These are phyloP conservation scores for Notodonta dromedarius DNA, from an alignment of 2,888 invertebrate genomes.

Conservation along the genomic window DNA sequence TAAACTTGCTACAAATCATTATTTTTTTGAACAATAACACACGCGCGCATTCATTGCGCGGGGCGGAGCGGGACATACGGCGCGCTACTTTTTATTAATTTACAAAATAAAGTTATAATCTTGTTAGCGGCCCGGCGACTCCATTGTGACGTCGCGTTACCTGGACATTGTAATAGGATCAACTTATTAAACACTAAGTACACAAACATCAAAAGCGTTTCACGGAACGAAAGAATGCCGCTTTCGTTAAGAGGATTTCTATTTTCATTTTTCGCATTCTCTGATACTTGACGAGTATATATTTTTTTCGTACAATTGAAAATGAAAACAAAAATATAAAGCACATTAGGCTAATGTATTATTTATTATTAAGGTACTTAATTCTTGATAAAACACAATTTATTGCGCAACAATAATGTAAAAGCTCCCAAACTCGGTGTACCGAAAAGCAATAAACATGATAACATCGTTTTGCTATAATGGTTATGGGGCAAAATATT, in stretches of 20 bases:
- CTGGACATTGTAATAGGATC: constrained; percentile 84
- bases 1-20: constrained; percentile 26
- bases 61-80: constrained; percentile 61
- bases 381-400: constrained; percentile 33
- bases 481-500: constrained; percentile 76
- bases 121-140: constrained; percentile 75
- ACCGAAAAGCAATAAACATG: constrained; percentile 69
- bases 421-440: constrained; percentile 35
- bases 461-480: constrained; percentile 68
- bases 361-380: constrained; percentile 26
- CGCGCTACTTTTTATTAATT: constrained; percentile 79
- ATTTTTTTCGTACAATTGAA: constrained; percentile 15
- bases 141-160: constrained; percentile 75
- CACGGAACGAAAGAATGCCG: constrained; percentile 67
- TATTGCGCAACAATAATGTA: constrained; percentile 36
- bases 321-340: constrained; percentile 17
- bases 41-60: constrained; percentile 6
- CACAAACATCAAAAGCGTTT: constrained; percentile 80
- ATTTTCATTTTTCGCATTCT: constrained; percentile 44
- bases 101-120: constrained; percentile 83
- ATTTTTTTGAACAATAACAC: not conserved
- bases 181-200: constrained; percentile 84
- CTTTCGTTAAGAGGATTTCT: constrained; percentile 76
- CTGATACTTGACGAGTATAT: constrained; percentile 38
- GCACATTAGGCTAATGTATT: constrained; percentile 17